A percentile compares a stretch with the other conserved stretches of the same genome.
These are phyloP conservation scores for Frankliniella intonsa DNA, from an alignment of 2,888 invertebrate genomes.

Conservation along the genomic window DNA sequence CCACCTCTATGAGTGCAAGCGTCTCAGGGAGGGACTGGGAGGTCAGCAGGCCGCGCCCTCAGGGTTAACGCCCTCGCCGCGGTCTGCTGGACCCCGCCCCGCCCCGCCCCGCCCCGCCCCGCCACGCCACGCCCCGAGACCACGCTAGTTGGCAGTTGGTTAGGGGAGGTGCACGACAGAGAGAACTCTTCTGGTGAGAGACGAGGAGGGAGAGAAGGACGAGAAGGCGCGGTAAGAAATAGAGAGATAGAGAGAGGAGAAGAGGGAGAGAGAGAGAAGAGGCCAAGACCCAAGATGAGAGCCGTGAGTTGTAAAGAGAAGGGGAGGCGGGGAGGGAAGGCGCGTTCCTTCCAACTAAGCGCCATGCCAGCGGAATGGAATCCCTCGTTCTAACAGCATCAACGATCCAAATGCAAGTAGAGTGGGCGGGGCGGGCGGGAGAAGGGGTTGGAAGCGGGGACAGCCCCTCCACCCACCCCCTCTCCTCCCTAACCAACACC, in stretches of 20 bases:
- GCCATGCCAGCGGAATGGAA: neutral
- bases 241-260: too few relatives aligned
- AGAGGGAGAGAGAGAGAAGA: too few relatives aligned
- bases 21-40: neutral
- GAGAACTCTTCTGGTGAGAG: too few relatives aligned
- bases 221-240: too few relatives aligned
- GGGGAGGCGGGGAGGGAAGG: neutral
- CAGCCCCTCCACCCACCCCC: neutral
- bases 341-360: slow-evolving; percentile 3
- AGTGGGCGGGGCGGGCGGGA: neutral
- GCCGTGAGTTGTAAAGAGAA: neutral
- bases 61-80: neutral
- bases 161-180: too few relatives aligned
- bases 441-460: neutral
- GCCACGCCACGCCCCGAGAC: too few relatives aligned
- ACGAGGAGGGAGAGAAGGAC: too few relatives aligned
- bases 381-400: slow-evolving; percentile 16
- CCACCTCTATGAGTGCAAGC: too few relatives aligned
- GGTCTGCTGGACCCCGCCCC: neutral
- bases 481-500: neutral
- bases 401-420: slow-evolving; percentile 24
- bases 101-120: neutral
- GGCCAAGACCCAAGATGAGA: too few relatives aligned
- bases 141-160: neutral
- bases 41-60: neutral